phyloP scores from a whole-genome alignment of 1,140 invertebrate species.

The Brachionus rotundiformis region DNA sequence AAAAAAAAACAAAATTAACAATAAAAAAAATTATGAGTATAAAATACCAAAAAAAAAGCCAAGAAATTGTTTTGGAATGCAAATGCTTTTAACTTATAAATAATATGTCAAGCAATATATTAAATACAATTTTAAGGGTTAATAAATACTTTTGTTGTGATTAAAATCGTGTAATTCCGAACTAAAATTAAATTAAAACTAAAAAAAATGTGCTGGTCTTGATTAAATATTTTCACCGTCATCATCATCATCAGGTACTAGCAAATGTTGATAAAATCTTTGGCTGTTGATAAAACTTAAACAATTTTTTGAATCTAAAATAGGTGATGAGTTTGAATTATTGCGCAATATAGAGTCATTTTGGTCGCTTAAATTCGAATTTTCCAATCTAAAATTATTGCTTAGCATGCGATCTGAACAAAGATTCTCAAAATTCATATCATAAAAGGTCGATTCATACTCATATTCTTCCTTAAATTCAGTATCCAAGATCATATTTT shows the following conservation, averaged over 20 bases:
- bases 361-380: background rate
- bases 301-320: background rate
- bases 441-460: background rate
- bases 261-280: constrained; percentile 2
- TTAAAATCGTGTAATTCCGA: background rate
- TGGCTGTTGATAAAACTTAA: background rate
- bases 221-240: constrained; percentile 4
- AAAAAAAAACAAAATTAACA: constrained; percentile 5
- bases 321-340: background rate
- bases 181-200: background rate
- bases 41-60: background rate
- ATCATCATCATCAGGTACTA: constrained; percentile 18
- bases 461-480: background rate
- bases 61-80: background rate
- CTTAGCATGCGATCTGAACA: constrained; percentile 1
- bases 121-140: background rate
- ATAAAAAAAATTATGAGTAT: background rate
- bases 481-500: background rate
- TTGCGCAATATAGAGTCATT: background rate
- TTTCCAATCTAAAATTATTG: constrained; percentile 29
- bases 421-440: background rate
- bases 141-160: background rate
- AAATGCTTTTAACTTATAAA: background rate
- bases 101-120: background rate
- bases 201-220: background rate